These are phyloP conservation scores for Drosophila aff. DNA, from an alignment of 1,140 invertebrate genomes.

Conservation along the genomic window DNA sequence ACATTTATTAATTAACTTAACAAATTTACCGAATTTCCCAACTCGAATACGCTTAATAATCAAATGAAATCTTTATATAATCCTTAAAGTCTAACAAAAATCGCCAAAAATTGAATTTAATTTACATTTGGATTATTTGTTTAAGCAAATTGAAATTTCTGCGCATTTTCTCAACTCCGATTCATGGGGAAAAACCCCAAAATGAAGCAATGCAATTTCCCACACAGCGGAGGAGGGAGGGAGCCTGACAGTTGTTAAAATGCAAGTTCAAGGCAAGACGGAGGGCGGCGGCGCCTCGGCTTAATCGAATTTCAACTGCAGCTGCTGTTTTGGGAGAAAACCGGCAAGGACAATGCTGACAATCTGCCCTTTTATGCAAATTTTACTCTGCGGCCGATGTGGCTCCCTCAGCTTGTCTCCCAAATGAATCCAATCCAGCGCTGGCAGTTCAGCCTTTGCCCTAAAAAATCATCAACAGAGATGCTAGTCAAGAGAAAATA, in stretches of 20 bases:
- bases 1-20: not conserved
- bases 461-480: not conserved
- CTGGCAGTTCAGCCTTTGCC: not conserved
- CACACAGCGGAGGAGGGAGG: not conserved
- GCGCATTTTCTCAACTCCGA: not conserved
- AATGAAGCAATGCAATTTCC: conserved; percentile 28
- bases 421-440: conserved; percentile 7
- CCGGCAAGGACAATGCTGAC: conserved; percentile 58
- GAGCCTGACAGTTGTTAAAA: conserved; percentile 32
- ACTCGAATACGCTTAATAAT: not conserved
- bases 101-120: not conserved
- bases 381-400: conserved; percentile 58
- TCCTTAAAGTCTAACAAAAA: not conserved
- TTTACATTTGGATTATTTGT: conserved; percentile 15
- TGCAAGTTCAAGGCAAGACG: conserved; percentile 28
- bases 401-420: conserved; percentile 34
- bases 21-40: not conserved
- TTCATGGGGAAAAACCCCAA: conserved; percentile 6
- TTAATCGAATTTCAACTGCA: conserved; percentile 64
- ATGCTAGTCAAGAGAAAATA: not conserved
- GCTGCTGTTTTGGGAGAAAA: conserved; percentile 16
- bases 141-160: conserved; percentile 10
- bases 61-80: not conserved
- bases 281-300: conserved; percentile 1
- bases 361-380: conserved; percentile 66